Evolutionary conservation across 2,113 vertebrate genomes (phyloP), one percentile per base, ranked within the genome.

Genomic region (Ceratotherium simum): DNA sequence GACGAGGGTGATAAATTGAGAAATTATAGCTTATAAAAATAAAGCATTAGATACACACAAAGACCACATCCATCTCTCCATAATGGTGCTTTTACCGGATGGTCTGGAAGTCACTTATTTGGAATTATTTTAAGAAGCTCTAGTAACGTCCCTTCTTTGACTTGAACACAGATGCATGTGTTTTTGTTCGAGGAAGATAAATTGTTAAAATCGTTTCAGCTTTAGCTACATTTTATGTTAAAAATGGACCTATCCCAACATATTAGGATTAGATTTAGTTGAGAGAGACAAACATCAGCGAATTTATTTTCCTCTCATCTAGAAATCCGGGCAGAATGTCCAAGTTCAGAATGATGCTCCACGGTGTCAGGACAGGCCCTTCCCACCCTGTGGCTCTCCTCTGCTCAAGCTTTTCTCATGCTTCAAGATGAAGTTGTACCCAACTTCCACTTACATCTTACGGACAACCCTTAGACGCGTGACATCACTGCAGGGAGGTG

Each of bases 1-100:
- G 70, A 96, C 4, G 31, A 80, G 16, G n/a, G 81, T 62, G 88
- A 94, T 88, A 72, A 97, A 87, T 69, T 46, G 39, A 81, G 79
- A 96, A 83, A 81, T 90, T 70, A 80, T 1, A 84, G 79, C 39
- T 75, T 39, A 56, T 84, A 76, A 87, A 95, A 93, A 62, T 51
- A 39, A 93, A 93, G 69, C 54, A 81, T 92, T 58, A 20, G 65
- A 95, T 42, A 33, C 5, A 85, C 90, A 62, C 17, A 18, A 73
- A 69, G 54, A 65, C 6, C 6, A 33, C 2, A 23, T 18, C 3
- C 29, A 13, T 29, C 11, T 83, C 73, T 92, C 62, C 1, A 2
- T 46, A 58, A 69, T 1, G 39, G 75, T n/a, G 51, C 39, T 83
- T 48, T 92, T 78, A 69, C 56, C 62, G 42, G 65, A 27, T 65